Evolutionary conservation across 2,888 invertebrate species (phyloP).

Genomic region (Apeira syringaria): DNA sequence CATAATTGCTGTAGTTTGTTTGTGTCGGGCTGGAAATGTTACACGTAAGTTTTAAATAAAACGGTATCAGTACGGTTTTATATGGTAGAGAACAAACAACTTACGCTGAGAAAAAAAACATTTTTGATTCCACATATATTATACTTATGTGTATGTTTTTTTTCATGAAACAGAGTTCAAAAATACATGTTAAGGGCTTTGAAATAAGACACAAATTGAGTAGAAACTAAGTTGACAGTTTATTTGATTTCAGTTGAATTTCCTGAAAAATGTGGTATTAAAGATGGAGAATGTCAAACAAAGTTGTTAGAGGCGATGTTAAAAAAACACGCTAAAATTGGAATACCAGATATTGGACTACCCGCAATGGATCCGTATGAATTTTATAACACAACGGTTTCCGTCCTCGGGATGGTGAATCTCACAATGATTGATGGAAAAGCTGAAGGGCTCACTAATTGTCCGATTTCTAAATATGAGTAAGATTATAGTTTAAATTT

Average conservation of each 20-base stretch:
- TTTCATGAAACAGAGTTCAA: no score
- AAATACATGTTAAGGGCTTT: no score
- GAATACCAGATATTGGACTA: slow-evolving; percentile 26
- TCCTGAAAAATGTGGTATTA: slow-evolving; percentile 26
- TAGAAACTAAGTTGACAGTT: neutral
- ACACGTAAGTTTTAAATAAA: neutral
- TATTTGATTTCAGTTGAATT: slow-evolving; percentile 23
- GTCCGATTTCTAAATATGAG: slow-evolving; percentile 15
- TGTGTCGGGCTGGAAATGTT: slow-evolving; percentile 5
- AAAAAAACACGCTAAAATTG: slow-evolving; percentile 9
- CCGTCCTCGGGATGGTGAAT: slow-evolving; percentile 21
- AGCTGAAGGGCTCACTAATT: slow-evolving; percentile 24
- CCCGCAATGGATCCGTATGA: slow-evolving; percentile 26
- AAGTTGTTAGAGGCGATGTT: slow-evolving; percentile 3
- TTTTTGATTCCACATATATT: no score
- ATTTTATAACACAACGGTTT: slow-evolving; percentile 18
- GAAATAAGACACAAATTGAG: no score
- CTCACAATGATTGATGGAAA: slow-evolving; percentile 28
- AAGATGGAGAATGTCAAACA: slow-evolving; percentile 26
- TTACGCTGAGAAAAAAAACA: no score
- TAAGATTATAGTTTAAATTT: slow-evolving; percentile 21
- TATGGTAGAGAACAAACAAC: no score
- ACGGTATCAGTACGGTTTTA: no score
- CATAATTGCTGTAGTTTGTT: neutral
- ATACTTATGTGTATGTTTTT: no score